Percentiles rank a stretch among this genome's conserved stretches.
Conservation (phyloP, 1,140 invertebrate genomes). For the Cyclina sinensis region DNA sequence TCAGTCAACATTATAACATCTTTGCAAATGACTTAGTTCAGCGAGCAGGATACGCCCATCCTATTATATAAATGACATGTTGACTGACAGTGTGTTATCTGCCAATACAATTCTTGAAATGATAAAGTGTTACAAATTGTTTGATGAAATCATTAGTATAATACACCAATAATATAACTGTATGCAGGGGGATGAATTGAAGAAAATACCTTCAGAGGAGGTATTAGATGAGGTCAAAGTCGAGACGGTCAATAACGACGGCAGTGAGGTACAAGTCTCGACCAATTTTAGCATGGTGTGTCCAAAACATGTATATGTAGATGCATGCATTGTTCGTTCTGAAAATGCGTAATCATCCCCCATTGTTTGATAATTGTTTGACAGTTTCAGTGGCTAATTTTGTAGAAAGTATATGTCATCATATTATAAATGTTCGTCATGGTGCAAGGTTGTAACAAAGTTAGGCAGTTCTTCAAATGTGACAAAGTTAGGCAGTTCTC, state of each 20-base stretch:
- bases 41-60: too few species aligned
- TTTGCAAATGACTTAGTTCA: too few species aligned
- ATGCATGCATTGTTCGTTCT: conserved; percentile 13
- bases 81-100: too few species aligned
- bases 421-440: background rate
- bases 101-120: too few species aligned
- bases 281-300: conserved; percentile 29
- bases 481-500: too few species aligned
- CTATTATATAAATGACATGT: too few species aligned
- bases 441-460: too few species aligned
- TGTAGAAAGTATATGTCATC: conserved; percentile 4
- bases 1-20: too few species aligned
- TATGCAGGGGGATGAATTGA: conserved; percentile 80
- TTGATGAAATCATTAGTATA: background rate
- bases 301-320: conserved; percentile 24
- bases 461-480: too few species aligned
- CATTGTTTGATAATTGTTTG: conserved; percentile 21
- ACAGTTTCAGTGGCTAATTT: conserved; percentile 9
- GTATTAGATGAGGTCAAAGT: conserved; percentile 41
- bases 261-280: conserved; percentile 10
- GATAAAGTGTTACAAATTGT: too few species aligned
- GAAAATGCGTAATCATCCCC: conserved; percentile 3
- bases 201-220: conserved; percentile 76
- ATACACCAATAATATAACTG: background rate
- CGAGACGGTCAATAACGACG: background rate